Conservation (phyloP, 2,797 vertebrate species). For the Myoxocephalus aenaeus region DNA sequence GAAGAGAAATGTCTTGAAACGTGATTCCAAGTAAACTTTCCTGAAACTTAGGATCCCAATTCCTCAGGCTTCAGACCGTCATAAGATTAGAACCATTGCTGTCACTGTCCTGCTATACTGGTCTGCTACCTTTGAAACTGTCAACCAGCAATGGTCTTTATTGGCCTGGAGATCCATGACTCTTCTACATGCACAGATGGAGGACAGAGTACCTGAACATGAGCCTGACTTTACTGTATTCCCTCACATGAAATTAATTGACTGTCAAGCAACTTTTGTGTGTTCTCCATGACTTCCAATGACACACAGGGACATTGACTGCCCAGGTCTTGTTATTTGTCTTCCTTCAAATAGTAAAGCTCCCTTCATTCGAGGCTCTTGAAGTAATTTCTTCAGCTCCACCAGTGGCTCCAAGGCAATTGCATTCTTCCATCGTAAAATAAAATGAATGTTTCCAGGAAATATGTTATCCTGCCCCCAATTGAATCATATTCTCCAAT, state of each 20-base stretch:
- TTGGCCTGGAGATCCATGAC: not conserved
- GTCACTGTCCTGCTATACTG: not conserved
- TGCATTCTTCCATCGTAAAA: constrained; percentile 50
- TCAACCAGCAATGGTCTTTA: not conserved
- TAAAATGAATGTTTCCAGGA: constrained; percentile 52
- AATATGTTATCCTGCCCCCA: constrained; percentile 29
- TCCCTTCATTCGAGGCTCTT: constrained; percentile 24
- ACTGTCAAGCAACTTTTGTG: constrained; percentile 5
- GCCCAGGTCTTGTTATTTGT: constrained; percentile 45
- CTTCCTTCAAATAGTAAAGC: constrained; percentile 32
- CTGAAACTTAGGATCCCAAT: not conserved
- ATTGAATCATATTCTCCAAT: constrained; percentile 37
- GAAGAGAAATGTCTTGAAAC: not conserved
- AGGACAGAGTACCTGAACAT: not conserved
- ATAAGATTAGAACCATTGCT: not conserved
- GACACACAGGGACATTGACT: constrained; percentile 21
- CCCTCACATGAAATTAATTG: not conserved
- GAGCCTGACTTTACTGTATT: not conserved
- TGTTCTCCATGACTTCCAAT: not conserved
- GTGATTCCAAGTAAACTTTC: not conserved
- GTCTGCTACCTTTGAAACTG: not conserved
- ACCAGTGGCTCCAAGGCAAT: constrained; percentile 42
- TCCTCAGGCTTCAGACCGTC: not conserved
- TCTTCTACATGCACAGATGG: not conserved
- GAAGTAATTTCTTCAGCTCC: constrained; percentile 42